Conservation (phyloP, 2,113 vertebrate genomes). For the Eptesicus fuscus region DNA sequence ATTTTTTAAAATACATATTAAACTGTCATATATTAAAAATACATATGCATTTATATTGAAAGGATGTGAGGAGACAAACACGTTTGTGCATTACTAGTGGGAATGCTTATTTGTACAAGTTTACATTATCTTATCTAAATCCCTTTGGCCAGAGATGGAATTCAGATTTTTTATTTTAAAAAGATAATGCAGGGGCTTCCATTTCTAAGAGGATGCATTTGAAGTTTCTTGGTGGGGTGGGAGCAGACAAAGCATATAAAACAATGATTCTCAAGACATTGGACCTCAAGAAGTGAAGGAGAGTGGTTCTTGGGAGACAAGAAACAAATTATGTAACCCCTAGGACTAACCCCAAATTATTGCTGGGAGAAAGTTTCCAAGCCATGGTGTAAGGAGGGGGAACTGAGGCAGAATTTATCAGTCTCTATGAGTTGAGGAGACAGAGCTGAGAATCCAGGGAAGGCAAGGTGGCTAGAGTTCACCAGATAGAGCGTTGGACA, state of each 20-base stretch:
- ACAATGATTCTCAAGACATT: background rate
- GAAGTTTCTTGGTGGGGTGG: background rate
- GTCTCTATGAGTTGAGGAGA: background rate
- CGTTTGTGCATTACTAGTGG: background rate
- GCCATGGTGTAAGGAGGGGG: background rate
- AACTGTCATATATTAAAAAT: conserved; percentile 7
- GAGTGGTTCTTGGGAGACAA: background rate
- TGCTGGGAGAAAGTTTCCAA: background rate
- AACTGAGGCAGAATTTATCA: background rate
- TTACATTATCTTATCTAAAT: background rate
- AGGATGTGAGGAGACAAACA: background rate
- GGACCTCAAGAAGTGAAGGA: background rate
- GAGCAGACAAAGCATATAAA: background rate
- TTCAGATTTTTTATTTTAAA: background rate
- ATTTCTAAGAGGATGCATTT: background rate
- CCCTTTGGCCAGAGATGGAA: background rate
- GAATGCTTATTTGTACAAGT: background rate
- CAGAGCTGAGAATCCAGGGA: background rate
- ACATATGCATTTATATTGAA: background rate
- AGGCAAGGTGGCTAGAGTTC: background rate
- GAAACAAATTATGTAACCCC: background rate
- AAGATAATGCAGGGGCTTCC: background rate
- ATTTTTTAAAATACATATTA: background rate
- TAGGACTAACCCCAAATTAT: background rate
- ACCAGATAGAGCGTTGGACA: background rate